Base-by-base conservation (phyloP, 2,888 invertebrate species). In the Bedellia somnulentella region DNA sequence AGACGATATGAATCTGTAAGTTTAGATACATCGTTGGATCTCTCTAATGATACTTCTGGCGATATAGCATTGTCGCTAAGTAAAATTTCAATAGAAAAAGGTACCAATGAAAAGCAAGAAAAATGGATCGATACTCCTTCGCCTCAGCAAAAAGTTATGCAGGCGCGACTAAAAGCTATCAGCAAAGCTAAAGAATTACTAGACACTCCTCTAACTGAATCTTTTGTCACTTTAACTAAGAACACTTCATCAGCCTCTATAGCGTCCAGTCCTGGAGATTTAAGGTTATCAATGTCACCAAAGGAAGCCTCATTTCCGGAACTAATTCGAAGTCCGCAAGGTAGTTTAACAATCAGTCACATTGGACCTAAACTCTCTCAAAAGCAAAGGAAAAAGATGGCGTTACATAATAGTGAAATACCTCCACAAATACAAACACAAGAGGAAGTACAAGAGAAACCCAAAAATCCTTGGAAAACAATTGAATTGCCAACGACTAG, bases 341-440 rank as follows among this genome's bases (percentile, higher is more conserved):
- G 66, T 1, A 62, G 54, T 31, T 35, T 76, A 4, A 43, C 62
- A 10, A 64, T 76, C 18, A 75, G 49, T 31, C 68, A 73, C 25
- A 46, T 73, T 15, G 76, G 75, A 9, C 68, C 75, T n/a, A 82
- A 80, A 46, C 40, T 83, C 5, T 84, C 83, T 1, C 85, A 84
- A 43, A 84, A 83, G 38, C 81, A 83, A 45, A 59, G 83, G 13
- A 84, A 83, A 43, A 78, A 79, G 39, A 48, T 82, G 33, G 79
- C 79, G 1, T 52, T 78, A 35, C 78, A 78, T 42, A 70, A 63
- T 5, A 61, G 44, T 28, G 62, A 58, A 8, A 30, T 43, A 2
- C 38, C 54, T 2, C 61, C 57, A 27, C 66, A 52, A 31, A 38
- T 73, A 21, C 52, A 57, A 21, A 49, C 58, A 24, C 57, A 48